These are phyloP conservation scores for Galeopterus variegatus DNA, from an alignment of 2,113 vertebrate species.

Conservation along the genomic window DNA sequence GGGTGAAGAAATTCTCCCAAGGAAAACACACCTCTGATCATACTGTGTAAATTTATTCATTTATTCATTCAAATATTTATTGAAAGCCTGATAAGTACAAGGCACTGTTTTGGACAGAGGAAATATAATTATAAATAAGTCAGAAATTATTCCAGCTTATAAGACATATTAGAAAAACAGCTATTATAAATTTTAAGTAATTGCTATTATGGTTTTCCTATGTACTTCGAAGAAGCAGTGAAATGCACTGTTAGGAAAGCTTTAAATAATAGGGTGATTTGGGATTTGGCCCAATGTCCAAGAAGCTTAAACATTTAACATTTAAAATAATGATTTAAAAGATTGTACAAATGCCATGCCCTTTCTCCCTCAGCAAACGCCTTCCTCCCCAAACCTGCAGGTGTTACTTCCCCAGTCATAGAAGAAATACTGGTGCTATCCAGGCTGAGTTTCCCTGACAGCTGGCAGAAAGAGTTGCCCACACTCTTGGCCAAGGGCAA, in stretches of 20 bases:
- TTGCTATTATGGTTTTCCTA: constrained; percentile 43
- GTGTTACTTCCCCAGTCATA: background rate
- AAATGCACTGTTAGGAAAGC: background rate
- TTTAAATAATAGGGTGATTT: constrained; percentile 58
- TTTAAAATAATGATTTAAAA: constrained; percentile 74
- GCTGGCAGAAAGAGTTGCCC: too few relatives aligned
- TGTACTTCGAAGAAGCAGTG: constrained; percentile 47
- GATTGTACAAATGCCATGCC: constrained; percentile 56
- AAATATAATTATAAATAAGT: constrained; percentile 26
- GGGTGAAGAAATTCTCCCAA: background rate
- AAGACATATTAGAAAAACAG: constrained; percentile 50
- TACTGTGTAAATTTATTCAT: background rate
- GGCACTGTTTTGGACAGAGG: background rate
- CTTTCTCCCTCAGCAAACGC: constrained; percentile 60
- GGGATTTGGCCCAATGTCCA: constrained; percentile 62
- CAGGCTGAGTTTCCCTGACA: background rate
- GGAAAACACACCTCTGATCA: background rate
- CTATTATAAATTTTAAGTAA: constrained; percentile 68
- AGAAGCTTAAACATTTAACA: constrained; percentile 68
- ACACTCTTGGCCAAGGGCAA: background rate
- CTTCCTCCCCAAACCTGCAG: background rate
- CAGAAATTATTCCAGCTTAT: constrained; percentile 42
- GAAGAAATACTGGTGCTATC: background rate
- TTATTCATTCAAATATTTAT: background rate
- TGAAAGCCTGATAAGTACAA: background rate